Base-by-base conservation (phyloP, 92 coral and sea anemone genomes). In the Muricea muricata region DNA sequence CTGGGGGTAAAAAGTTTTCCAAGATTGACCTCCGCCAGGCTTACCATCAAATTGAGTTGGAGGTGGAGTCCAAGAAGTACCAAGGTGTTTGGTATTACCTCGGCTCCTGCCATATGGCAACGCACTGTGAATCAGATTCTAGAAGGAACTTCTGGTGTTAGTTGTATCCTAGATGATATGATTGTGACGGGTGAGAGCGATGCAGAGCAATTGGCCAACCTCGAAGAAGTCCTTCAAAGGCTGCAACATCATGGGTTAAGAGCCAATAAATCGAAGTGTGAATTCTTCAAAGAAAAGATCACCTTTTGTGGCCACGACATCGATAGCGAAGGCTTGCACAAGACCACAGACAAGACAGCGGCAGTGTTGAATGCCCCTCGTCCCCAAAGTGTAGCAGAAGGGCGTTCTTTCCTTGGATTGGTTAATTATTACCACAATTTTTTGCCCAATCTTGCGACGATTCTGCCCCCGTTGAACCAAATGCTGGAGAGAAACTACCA, bases 391-490 rank as follows among this genome's bases (percentile, higher is more conserved):
- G 81, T 86, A 12, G 78, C 46, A 63, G 85, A 90, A 45, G 52
- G 87, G 35, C 58, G 88, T 34, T 90, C 88, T 37, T 86, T 90
- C 34, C 56, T 86, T 5, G 86, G 90, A 25, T 79, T 86, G 34
- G 84, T 90, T 24, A 86, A 81, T 58, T 89, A 89, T 72, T 85
- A 80, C 86, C 74, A 86, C 75, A 81, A 82, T 39, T 87, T 90
- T 83, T 35, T 90, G 57, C 86, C 90, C 60, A 82, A 90, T 70
- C 76, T 76, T 29, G 87, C 90, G 10, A 82, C 90, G 46, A 78
- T 84, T 6, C 23, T 89, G 31, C 78, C 81, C 42, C 90, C 84
- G 12, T 68, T 28, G 46, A 86, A 58, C 65, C 85, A 69, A 83
- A 82, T 45, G 71, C 76, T 18, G 81, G 87, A 83, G 78, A 34